Evolutionary conservation across 2,113 vertebrate species (phyloP).

Genomic region (Irena cyanogastra): DNA sequence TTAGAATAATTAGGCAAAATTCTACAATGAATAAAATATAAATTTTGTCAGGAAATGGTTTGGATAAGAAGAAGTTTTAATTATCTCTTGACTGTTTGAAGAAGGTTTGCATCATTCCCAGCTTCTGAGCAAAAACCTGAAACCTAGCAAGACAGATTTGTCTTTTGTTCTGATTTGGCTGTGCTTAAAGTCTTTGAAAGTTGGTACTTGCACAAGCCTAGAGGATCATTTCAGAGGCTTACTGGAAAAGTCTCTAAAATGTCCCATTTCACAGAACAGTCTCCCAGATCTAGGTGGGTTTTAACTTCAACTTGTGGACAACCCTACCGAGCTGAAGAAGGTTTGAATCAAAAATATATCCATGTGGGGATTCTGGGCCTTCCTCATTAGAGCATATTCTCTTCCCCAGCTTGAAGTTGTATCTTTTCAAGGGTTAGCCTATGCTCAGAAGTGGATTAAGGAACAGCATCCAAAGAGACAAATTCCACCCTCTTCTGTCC

Average conservation of each 20-base stretch:
- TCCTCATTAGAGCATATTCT: neutral
- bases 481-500: neutral
- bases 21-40: neutral
- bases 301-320: neutral
- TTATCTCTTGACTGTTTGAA: neutral
- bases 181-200: neutral
- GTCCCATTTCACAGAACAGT: neutral
- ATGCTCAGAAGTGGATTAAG: neutral
- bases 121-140: neutral
- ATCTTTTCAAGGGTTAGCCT: neutral
- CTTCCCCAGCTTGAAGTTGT: neutral
- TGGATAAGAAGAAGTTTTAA: neutral
- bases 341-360: neutral
- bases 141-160: neutral
- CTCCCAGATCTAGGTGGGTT: neutral
- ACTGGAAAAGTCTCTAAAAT: neutral
- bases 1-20: neutral
- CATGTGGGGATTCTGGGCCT: neutral
- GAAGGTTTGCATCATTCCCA: neutral
- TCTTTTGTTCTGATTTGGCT: neutral
- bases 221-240: neutral
- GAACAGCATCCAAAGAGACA: neutral
- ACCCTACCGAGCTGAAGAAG: accelerated
- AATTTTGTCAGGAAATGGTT: neutral
- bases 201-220: neutral